phyloP scores from a whole-genome alignment of 2,113 vertebrate genomes.

The Tretioscincus oriximinensis region DNA sequence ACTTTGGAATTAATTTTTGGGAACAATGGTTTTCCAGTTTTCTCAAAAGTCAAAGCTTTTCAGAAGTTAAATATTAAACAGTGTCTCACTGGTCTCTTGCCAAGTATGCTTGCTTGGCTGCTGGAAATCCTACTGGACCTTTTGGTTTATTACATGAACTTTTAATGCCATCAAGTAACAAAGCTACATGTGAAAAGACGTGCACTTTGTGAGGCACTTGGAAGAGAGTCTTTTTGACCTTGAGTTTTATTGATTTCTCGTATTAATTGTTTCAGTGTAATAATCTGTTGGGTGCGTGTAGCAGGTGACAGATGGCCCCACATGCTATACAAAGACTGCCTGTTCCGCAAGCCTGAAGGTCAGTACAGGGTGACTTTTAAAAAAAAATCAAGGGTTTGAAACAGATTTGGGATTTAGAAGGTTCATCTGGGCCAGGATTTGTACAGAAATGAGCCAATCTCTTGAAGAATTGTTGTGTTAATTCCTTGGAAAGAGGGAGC shows the following conservation, averaged over 20 bases:
- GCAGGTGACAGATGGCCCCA: not conserved
- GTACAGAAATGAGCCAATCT: not conserved
- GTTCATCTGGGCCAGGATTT: not conserved
- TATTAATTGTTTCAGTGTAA: slow-evolving; percentile 5
- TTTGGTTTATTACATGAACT: not conserved
- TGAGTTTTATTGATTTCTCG: slow-evolving; percentile 27
- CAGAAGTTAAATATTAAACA: not conserved
- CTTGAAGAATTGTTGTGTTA: not conserved
- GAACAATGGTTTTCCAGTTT: not conserved
- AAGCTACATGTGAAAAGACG: slow-evolving; percentile 29
- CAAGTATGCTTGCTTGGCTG: not conserved
- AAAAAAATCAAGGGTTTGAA: not conserved
- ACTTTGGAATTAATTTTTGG: rapidly evolving
- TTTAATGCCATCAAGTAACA: not conserved
- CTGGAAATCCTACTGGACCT: rapidly evolving
- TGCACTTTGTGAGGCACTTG: slow-evolving; percentile 36
- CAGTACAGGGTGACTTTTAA: rapidly evolving
- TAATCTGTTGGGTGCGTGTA: not conserved
- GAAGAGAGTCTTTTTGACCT: slow-evolving; percentile 36
- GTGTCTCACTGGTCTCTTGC: not conserved
- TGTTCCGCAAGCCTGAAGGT: not conserved
- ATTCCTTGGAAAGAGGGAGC: not conserved
- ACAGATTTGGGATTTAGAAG: not conserved
- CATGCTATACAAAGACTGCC: rapidly evolving
- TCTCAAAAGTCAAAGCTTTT: not conserved